Evolutionary conservation across 2,888 invertebrate species (phyloP).

Genomic region (Maniola hyperantus): DNA sequence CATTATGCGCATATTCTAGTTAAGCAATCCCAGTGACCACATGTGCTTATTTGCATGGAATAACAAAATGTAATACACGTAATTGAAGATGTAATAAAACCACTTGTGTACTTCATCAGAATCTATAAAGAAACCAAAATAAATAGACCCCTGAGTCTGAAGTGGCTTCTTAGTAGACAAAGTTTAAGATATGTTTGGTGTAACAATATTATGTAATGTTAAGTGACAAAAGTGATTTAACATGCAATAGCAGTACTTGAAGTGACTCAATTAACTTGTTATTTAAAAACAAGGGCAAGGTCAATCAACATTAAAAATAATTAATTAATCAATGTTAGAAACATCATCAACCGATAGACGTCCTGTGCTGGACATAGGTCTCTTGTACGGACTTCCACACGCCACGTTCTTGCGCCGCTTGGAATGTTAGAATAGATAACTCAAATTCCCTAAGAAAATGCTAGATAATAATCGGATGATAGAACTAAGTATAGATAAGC

Average conservation of each 20-base stretch:
- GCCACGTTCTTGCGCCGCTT: no score
- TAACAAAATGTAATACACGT: constrained; percentile 14
- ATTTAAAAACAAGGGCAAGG: no score
- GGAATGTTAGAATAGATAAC: no score
- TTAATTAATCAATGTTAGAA: no score
- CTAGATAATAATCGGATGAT: no score
- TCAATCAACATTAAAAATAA: no score
- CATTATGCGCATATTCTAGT: constrained; percentile 25
- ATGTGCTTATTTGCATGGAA: constrained; percentile 16
- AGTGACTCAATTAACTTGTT: background rate
- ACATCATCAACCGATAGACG: no score
- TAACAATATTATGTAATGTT: constrained; percentile 1
- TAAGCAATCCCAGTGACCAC: constrained; percentile 23
- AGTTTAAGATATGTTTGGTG: background rate
- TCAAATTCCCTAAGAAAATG: no score
- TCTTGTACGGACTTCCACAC: no score
- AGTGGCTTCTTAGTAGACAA: background rate
- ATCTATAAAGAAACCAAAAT: constrained; percentile 9
- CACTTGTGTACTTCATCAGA: constrained; percentile 7
- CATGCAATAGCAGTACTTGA: background rate
- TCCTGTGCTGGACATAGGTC: no score
- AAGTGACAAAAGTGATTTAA: constrained; percentile 1
- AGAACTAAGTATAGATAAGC: no score
- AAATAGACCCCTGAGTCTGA: background rate
- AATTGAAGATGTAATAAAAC: constrained; percentile 17